Evolutionary conservation across 2,113 vertebrate genomes (phyloP).

Genomic region (Lathamus discolor): DNA sequence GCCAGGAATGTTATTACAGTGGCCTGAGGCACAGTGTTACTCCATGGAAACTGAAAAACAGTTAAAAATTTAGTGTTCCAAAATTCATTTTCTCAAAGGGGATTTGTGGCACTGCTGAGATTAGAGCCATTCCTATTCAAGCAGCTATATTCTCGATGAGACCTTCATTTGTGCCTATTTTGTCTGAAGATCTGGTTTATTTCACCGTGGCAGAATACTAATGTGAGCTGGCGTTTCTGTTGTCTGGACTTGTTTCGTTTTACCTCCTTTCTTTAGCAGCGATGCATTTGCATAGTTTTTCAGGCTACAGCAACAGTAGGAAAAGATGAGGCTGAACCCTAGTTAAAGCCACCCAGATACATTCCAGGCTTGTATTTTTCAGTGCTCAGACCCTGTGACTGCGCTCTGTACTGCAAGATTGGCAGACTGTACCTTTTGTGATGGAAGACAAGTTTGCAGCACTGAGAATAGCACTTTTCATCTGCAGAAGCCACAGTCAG

Average conservation of each 20-base stretch:
- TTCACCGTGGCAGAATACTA: neutral
- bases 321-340: neutral
- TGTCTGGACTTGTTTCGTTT: neutral
- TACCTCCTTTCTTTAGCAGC: slow-evolving; percentile 1
- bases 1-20: slow-evolving; percentile 23
- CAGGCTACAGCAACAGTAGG: neutral
- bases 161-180: neutral
- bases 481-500: neutral
- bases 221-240: neutral
- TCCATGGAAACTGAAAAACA: neutral
- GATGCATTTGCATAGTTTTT: neutral
- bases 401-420: neutral
- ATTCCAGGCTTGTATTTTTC: neutral
- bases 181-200: neutral
- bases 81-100: slow-evolving; percentile 35
- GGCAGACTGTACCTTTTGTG: rapidly evolving
- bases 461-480: neutral
- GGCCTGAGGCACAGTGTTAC: neutral
- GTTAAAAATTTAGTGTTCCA: slow-evolving; percentile 20
- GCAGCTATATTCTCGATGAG: neutral
- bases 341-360: neutral
- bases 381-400: neutral
- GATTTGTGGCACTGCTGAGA: slow-evolving; percentile 8
- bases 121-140: neutral
- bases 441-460: neutral